Conservation (phyloP, 2,113 vertebrate species). For the Leptobrachium ailaonicum region DNA sequence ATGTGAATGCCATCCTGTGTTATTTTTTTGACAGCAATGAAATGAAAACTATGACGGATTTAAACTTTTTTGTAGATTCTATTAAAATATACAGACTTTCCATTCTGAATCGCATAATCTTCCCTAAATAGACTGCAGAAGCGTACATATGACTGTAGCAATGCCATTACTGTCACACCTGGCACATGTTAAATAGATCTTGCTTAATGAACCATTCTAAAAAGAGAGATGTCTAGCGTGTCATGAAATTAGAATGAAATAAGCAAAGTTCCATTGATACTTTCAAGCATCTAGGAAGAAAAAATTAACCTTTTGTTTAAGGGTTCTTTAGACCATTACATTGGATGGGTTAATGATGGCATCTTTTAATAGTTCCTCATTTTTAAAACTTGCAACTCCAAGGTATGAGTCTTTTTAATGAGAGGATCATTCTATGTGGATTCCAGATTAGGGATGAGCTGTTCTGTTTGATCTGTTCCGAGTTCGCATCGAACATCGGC, state of each 20-base stretch:
- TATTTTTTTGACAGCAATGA: slow-evolving; percentile 10
- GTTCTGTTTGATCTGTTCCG: too few relatives aligned
- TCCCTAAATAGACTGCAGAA: slow-evolving; percentile 17
- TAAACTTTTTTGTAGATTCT: slow-evolving; percentile 5
- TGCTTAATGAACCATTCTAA: slow-evolving; percentile 19
- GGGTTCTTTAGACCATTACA: too few relatives aligned
- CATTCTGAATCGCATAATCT: slow-evolving; percentile 14
- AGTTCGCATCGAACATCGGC: too few relatives aligned
- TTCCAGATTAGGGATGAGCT: too few relatives aligned
- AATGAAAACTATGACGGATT: slow-evolving; percentile 29
- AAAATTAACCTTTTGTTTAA: too few relatives aligned
- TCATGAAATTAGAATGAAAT: slow-evolving; percentile 6
- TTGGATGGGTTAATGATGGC: too few relatives aligned
- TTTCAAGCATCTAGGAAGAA: not conserved
- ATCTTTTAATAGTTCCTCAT: too few relatives aligned
- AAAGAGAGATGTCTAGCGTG: slow-evolving; percentile 2
- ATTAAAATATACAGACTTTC: slow-evolving; percentile 12
- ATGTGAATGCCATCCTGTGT: slow-evolving; percentile 6
- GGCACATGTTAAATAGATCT: slow-evolving; percentile 23
- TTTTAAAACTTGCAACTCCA: too few relatives aligned
- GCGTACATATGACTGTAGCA: not conserved
- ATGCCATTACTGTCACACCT: slow-evolving; percentile 16
- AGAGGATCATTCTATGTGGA: too few relatives aligned
- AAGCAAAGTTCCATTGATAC: not conserved
- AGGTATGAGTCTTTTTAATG: too few relatives aligned